phyloP scores from a whole-genome alignment of 2,113 vertebrate genomes.

The Sebastes schlegelii region DNA sequence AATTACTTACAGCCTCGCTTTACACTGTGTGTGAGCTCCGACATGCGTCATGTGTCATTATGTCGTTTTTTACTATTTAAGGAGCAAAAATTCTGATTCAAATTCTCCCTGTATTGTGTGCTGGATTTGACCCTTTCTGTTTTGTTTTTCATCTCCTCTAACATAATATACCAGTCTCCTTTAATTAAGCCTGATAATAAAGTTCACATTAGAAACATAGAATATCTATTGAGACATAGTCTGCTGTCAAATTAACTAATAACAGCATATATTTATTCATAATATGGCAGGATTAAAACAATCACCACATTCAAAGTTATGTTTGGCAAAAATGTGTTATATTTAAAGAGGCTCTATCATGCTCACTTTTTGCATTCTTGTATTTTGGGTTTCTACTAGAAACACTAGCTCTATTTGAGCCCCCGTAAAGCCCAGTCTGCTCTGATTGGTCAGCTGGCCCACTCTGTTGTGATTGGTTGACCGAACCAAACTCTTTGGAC shows the following conservation, averaged over 20 bases:
- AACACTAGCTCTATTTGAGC: no score
- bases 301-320: neutral
- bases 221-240: neutral
- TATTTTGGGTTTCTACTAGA: no score
- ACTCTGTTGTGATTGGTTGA: no score
- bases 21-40: neutral
- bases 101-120: neutral
- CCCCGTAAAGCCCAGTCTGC: no score
- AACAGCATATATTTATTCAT: neutral
- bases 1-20: conserved; percentile 22
- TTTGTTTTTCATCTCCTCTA: neutral
- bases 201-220: neutral
- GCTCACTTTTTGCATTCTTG: no score
- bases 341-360: neutral
- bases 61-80: neutral
- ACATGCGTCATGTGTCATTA: neutral
- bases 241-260: neutral
- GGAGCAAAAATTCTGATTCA: neutral
- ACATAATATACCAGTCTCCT: neutral
- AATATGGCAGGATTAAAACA: conserved; percentile 14
- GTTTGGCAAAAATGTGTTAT: neutral
- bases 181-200: neutral
- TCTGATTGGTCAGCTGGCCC: no score
- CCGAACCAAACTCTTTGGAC: no score
- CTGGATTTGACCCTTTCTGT: neutral